Conservation (phyloP, 2,797 vertebrate genomes). For the Dendrocincla tyrannina region DNA sequence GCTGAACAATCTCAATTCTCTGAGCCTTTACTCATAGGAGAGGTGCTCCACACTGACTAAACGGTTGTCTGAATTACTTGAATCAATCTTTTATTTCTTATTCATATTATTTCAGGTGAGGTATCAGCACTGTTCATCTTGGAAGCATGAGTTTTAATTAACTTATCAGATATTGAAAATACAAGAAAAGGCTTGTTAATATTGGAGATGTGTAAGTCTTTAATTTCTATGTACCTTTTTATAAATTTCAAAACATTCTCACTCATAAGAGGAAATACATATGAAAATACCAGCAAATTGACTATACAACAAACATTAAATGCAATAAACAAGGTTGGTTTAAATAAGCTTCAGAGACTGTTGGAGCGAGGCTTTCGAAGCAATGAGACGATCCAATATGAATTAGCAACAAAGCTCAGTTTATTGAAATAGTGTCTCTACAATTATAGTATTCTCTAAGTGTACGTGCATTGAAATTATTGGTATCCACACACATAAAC, state of each 20-base stretch:
- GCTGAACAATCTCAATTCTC: not conserved
- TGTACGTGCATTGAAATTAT: too few relatives aligned
- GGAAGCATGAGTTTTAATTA: not conserved
- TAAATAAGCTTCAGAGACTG: not conserved
- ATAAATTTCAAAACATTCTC: not conserved
- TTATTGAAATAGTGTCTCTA: too few relatives aligned
- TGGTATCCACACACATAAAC: too few relatives aligned
- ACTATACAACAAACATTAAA: not conserved
- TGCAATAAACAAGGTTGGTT: not conserved
- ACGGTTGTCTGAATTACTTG: not conserved
- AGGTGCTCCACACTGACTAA: not conserved
- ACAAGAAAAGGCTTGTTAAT: not conserved
- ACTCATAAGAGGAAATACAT: not conserved
- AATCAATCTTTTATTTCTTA: not conserved
- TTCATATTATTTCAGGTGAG: not conserved
- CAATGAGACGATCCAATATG: too few relatives aligned
- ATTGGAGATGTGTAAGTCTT: not conserved
- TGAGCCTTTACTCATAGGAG: not conserved
- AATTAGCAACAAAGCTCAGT: too few relatives aligned
- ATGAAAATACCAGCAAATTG: not conserved
- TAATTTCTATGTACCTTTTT: not conserved
- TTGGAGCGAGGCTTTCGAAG: too few relatives aligned
- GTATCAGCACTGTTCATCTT: not conserved
- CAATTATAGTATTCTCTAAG: too few relatives aligned
- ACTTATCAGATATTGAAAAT: not conserved